These are phyloP conservation scores for Drosophila affinis DNA, from an alignment of 2,888 invertebrate species.

Conservation along the genomic window DNA sequence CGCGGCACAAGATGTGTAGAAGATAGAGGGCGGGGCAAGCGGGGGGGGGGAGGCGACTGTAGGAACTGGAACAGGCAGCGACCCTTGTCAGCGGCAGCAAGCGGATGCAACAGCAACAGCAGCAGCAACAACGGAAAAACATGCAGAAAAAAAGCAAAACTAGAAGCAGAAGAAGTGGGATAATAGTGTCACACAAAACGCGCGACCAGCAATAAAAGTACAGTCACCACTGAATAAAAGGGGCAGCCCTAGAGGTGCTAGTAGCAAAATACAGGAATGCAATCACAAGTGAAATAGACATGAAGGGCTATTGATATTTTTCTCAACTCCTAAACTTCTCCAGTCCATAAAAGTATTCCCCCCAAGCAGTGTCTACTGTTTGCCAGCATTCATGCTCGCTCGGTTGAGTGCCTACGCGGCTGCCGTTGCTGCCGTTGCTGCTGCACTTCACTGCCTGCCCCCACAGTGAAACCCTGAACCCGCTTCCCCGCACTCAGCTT, in stretches of 20 bases:
- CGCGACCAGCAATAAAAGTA: constrained; percentile 26
- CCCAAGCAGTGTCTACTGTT: not conserved
- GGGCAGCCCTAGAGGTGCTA: too few species aligned
- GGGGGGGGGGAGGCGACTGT: constrained; percentile 1
- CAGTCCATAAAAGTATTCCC: too few species aligned
- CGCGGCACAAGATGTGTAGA: not conserved
- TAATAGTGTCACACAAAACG: constrained; percentile 41
- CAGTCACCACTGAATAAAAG: constrained; percentile 31
- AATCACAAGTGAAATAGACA: not conserved
- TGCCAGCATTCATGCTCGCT: constrained; percentile 9
- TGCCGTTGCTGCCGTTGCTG: constrained; percentile 2
- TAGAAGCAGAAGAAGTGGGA: constrained; percentile 18
- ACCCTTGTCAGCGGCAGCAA: constrained; percentile 59
- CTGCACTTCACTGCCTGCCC: constrained; percentile 21
- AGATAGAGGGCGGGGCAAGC: too few species aligned
- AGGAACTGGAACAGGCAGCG: constrained; percentile 26
- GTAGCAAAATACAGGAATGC: not conserved
- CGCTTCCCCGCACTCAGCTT: not conserved
- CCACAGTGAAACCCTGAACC: not conserved
- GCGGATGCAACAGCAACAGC: constrained; percentile 71
- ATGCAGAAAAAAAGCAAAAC: constrained; percentile 10
- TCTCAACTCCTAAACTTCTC: not conserved
- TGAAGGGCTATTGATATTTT: not conserved
- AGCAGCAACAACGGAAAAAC: constrained; percentile 26
- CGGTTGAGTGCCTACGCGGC: constrained; percentile 18